phyloP scores from a whole-genome alignment of 2,888 invertebrate species.

The Agrochola litura region DNA sequence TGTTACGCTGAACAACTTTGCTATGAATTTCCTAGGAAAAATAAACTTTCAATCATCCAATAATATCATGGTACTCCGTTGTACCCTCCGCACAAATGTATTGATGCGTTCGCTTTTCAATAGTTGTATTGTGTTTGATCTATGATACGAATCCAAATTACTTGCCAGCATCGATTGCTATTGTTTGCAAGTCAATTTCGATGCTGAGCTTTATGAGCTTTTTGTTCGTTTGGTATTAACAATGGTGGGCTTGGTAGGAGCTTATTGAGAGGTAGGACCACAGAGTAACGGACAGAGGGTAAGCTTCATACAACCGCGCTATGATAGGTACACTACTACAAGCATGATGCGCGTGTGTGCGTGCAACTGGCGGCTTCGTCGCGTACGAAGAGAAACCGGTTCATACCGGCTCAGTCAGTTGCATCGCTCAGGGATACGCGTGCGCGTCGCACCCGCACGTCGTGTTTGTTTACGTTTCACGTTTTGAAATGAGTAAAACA shows the following conservation, averaged over 20 bases:
- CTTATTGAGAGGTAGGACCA: neutral
- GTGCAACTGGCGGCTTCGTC: no score
- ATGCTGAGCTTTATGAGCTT: conserved; percentile 23
- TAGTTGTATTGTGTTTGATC: conserved; percentile 52
- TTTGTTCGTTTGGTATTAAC: conserved; percentile 31
- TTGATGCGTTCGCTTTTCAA: conserved; percentile 45
- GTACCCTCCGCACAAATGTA: conserved; percentile 22
- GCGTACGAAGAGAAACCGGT: no score
- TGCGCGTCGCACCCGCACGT: no score
- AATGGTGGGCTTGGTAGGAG: conserved; percentile 15
- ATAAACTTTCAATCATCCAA: neutral
- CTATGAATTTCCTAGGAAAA: neutral
- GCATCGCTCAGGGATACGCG: no score
- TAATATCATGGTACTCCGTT: neutral
- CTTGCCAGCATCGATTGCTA: conserved; percentile 29
- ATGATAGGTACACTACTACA: no score
- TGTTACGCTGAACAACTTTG: neutral
- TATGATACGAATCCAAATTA: conserved; percentile 54
- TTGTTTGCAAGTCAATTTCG: conserved; percentile 48
- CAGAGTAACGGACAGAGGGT: no score
- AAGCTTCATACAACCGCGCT: no score
- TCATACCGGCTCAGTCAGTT: no score
- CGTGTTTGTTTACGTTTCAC: no score
- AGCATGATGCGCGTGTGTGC: no score
- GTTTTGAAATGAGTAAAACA: no score